Evolutionary conservation across 1,140 invertebrate genomes (phyloP).

Genomic region (Sinella curviseta): DNA sequence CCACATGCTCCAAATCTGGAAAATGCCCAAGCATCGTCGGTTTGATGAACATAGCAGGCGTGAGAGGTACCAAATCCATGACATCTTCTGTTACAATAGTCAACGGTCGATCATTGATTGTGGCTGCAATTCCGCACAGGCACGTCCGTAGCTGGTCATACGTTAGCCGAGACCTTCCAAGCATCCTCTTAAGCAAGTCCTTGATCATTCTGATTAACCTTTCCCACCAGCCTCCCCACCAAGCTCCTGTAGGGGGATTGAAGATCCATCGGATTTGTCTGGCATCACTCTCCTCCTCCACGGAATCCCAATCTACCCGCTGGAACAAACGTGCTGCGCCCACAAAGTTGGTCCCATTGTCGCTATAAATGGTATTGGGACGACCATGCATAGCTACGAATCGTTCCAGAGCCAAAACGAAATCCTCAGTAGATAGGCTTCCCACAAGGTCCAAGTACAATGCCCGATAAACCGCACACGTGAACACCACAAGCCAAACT

Average conservation of each 20-base stretch:
- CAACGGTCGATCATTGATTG: too few species aligned
- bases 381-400: neutral
- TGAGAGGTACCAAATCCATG: too few species aligned
- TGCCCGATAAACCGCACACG: neutral
- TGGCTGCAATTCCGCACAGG: too few species aligned
- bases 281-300: neutral
- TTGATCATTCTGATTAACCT: too few species aligned
- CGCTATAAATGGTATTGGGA: neutral
- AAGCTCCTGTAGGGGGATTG: neutral
- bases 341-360: conserved; percentile 5
- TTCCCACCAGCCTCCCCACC: neutral
- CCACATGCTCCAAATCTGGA: too few species aligned
- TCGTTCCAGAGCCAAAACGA: neutral
- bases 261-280: neutral
- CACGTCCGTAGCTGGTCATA: too few species aligned
- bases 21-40: too few species aligned
- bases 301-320: neutral
- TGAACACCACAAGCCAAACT: neutral
- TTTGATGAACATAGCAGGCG: too few species aligned
- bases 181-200: too few species aligned
- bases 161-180: too few species aligned
- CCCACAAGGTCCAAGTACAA: neutral
- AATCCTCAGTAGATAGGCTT: neutral
- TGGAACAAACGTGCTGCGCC: neutral
- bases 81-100: too few species aligned